Conservation (phyloP, 1,140 invertebrate species). For the Potamilus streckersoni region DNA sequence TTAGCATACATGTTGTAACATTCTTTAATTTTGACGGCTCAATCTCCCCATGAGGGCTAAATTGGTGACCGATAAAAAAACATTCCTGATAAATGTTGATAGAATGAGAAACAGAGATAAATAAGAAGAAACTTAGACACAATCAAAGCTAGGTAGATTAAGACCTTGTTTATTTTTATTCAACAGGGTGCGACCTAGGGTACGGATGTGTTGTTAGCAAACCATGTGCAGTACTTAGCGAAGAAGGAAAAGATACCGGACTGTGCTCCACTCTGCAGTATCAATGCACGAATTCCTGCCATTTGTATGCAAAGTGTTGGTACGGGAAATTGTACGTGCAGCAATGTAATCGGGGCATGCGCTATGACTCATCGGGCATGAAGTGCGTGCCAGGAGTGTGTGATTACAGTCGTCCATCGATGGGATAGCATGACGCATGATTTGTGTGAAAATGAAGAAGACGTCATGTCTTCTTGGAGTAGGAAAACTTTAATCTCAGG, state of each 20-base stretch:
- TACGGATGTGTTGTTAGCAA: conserved; percentile 14
- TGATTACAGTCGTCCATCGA: too few species aligned
- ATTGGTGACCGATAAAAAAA: too few species aligned
- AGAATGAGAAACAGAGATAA: neutral
- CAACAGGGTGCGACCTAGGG: conserved; percentile 6
- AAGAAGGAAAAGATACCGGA: neutral
- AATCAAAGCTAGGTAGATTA: neutral
- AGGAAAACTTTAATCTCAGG: too few species aligned
- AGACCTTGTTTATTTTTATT: conserved; percentile 3
- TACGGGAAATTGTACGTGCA: conserved; percentile 2
- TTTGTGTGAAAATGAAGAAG: too few species aligned
- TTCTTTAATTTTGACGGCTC: too few species aligned
- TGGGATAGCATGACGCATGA: too few species aligned
- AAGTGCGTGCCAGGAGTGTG: too few species aligned
- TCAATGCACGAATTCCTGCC: conserved; percentile 18
- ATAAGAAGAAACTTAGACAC: neutral
- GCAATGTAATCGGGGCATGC: conserved; percentile 19
- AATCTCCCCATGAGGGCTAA: too few species aligned
- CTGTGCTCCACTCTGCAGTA: too few species aligned
- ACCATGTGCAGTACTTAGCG: conserved; percentile 9
- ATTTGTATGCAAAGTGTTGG: conserved; percentile 15
- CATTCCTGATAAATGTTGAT: neutral
- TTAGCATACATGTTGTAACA: too few species aligned
- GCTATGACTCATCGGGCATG: neutral
- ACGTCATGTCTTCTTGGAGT: too few species aligned